phyloP scores from a whole-genome alignment of 2,113 vertebrate species.

The Stictonetta naevosa region DNA sequence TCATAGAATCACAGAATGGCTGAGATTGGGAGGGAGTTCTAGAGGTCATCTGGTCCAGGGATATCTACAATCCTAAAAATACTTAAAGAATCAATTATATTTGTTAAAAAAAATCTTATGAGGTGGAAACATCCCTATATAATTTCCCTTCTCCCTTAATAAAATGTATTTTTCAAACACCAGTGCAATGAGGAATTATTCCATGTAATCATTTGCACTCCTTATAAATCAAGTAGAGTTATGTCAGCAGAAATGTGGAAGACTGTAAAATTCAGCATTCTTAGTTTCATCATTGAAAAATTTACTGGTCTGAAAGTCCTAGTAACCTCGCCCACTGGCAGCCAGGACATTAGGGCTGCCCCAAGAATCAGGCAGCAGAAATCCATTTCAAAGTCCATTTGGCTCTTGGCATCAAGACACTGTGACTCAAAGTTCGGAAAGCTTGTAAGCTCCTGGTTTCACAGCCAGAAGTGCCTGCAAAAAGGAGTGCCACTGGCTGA shows the following conservation, averaged over 20 bases:
- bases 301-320: neutral
- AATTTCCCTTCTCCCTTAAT: neutral
- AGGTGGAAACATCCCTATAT: neutral
- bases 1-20: no score
- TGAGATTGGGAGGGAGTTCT: neutral
- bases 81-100: neutral
- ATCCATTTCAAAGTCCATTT: neutral
- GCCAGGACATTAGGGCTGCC: neutral
- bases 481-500: neutral
- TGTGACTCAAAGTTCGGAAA: neutral
- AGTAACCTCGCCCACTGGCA: neutral
- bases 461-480: neutral
- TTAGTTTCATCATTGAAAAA: neutral
- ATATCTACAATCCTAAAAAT: neutral
- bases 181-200: neutral
- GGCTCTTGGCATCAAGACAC: neutral
- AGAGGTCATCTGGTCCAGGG: neutral
- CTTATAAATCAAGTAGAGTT: neutral
- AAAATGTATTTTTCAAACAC: neutral
- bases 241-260: neutral
- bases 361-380: neutral
- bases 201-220: neutral
- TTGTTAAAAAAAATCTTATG: neutral
- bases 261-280: neutral
- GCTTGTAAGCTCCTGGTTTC: neutral